Percentiles rank a stretch among this genome's conserved stretches.
Evolutionary conservation across 2,888 invertebrate genomes (phyloP).

Genomic region (Lydus trimaculatus): DNA sequence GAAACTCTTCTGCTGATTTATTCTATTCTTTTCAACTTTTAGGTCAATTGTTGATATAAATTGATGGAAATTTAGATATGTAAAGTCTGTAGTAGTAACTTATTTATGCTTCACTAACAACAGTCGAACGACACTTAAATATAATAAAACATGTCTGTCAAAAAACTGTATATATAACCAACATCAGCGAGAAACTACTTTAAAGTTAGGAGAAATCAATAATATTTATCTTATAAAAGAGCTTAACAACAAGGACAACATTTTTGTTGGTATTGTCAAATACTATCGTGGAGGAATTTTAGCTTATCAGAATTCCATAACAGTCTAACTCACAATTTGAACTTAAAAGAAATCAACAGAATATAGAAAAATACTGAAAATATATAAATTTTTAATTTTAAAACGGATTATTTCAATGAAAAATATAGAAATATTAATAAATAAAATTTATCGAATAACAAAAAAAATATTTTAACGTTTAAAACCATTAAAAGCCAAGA

Average conservation of each 20-base stretch:
- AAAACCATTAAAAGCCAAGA: not conserved
- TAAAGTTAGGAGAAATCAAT: constrained; percentile 23
- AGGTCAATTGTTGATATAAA: not conserved
- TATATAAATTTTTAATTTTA: no score
- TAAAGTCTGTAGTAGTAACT: not conserved
- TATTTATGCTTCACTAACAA: not conserved
- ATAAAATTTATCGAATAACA: not conserved
- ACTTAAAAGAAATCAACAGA: no score
- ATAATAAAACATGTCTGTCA: constrained; percentile 17
- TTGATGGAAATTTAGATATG: not conserved
- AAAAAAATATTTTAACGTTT: not conserved
- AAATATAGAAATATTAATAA: not conserved
- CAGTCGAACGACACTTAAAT: not conserved
- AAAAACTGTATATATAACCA: constrained; percentile 13
- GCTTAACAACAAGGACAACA: not conserved
- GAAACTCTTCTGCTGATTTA: no score
- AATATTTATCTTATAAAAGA: constrained; percentile 17
- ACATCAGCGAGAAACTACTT: constrained; percentile 21
- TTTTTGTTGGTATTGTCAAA: not conserved
- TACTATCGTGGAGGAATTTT: not conserved
- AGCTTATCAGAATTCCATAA: no score
- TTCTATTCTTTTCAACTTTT: not conserved
- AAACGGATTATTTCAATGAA: not conserved
- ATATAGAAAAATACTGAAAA: no score
- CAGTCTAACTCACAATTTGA: no score